phyloP scores from a whole-genome alignment of 2,888 invertebrate species.

The Synanthedon andrenaeformis region DNA sequence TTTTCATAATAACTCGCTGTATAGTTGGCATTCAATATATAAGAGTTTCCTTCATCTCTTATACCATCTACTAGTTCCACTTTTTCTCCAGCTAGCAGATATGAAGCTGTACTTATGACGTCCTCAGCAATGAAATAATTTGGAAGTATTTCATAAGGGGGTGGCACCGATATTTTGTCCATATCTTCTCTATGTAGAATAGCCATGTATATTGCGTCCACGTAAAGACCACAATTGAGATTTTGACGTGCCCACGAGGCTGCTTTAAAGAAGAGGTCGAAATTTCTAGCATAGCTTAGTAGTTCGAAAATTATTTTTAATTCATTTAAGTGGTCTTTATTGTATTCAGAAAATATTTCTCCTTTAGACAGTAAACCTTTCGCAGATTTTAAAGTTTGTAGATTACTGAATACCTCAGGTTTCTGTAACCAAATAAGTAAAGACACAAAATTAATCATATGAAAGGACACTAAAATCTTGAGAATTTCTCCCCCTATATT shows the following conservation, averaged over 20 bases:
- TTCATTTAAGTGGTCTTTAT: conserved; percentile 36
- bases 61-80: conserved; percentile 29
- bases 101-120: conserved; percentile 59
- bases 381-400: conserved; percentile 27
- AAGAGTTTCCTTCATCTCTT: conserved; percentile 46
- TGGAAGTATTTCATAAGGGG: conserved; percentile 76
- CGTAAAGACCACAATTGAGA: conserved; percentile 74
- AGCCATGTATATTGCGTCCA: conserved; percentile 72
- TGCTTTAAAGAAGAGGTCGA: conserved; percentile 67
- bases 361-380: conserved; percentile 41
- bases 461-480: too few relatives aligned
- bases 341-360: conserved; percentile 50
- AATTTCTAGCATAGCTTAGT: conserved; percentile 68
- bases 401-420: conserved; percentile 28
- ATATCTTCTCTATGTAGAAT: conserved; percentile 70
- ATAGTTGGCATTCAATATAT: conserved; percentile 47
- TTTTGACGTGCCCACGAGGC: conserved; percentile 72
- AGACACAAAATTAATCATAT: neutral
- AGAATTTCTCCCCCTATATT: too few relatives aligned
- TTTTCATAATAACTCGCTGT: conserved; percentile 45
- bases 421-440: conserved; percentile 27
- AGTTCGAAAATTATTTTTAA: conserved; percentile 51
- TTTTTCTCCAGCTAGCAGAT: conserved; percentile 31
- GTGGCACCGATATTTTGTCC: conserved; percentile 70
- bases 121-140: conserved; percentile 75